A percentile compares a stretch with the other conserved stretches of the same genome.
These are phyloP conservation scores for Cosmia trapezina DNA, from an alignment of 2,888 invertebrate genomes.

Conservation along the genomic window DNA sequence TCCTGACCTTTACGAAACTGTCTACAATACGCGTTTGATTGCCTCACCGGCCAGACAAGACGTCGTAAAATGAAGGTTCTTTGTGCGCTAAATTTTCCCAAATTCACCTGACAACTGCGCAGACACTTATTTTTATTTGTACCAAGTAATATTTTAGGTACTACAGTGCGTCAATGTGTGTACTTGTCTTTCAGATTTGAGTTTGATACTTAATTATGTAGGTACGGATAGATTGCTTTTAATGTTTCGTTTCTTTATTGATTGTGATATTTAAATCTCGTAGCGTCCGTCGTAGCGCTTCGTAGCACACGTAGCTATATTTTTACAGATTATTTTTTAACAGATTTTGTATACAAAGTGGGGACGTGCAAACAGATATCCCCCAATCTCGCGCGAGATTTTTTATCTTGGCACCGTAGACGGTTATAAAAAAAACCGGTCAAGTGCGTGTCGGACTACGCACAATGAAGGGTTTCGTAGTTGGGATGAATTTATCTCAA, in stretches of 20 bases:
- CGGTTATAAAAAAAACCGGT: no score
- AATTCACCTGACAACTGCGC: constrained; percentile 34
- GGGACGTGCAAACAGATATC: no score
- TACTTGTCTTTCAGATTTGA: not conserved
- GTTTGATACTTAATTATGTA: not conserved
- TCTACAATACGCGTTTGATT: constrained; percentile 41
- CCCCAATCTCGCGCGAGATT: no score
- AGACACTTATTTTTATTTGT: constrained; percentile 24
- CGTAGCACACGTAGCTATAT: constrained; percentile 10
- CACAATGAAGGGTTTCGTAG: no score
- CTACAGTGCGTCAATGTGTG: not conserved
- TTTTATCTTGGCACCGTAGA: no score
- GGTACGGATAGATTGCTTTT: not conserved
- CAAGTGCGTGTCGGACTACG: no score
- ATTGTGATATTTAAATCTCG: not conserved
- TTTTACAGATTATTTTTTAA: not conserved
- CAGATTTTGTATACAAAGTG: not conserved
- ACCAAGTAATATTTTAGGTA: not conserved
- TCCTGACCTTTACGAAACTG: constrained; percentile 44
- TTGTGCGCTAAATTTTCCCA: constrained; percentile 20
- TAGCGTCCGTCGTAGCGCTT: constrained; percentile 13
- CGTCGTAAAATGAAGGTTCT: constrained; percentile 41
- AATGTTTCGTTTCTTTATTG: not conserved
- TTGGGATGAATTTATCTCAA: no score
- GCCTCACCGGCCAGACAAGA: constrained; percentile 51